A percentile compares a stretch with the other conserved stretches of the same genome.
phyloP scores from a whole-genome alignment of 2,113 vertebrate genomes.

The Syrrhaptes paradoxus region DNA sequence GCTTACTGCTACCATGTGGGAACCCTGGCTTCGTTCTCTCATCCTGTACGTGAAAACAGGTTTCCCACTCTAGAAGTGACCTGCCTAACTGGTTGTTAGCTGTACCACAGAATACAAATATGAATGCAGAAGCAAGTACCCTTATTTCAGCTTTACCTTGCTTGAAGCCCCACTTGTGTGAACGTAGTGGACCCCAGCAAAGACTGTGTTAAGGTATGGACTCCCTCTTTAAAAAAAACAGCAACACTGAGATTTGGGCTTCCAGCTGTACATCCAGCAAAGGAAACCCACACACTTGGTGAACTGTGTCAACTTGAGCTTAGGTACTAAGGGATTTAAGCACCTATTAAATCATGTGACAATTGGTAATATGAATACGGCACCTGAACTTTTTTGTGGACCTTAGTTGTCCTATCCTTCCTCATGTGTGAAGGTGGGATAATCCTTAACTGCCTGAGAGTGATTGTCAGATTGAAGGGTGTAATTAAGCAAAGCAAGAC shows the following conservation, averaged over 20 bases:
- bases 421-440: not conserved
- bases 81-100: conserved; percentile 3
- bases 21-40: not conserved
- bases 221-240: not conserved
- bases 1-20: not conserved
- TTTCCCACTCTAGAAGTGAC: not conserved
- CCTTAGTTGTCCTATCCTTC: not conserved
- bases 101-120: not conserved
- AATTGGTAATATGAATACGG: not conserved
- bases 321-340: not conserved
- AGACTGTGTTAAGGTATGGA: not conserved
- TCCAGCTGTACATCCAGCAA: fast-evolving
- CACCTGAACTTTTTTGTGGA: not conserved
- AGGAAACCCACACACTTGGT: not conserved
- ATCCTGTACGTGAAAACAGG: not conserved
- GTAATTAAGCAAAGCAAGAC: conserved; percentile 1
- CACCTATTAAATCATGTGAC: not conserved
- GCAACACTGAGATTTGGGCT: not conserved
- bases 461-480: not conserved
- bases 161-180: not conserved
- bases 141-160: not conserved
- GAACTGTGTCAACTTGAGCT: not conserved
- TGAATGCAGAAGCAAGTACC: not conserved
- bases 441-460: not conserved
- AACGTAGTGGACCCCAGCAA: not conserved